Conservation (phyloP, 2,113 vertebrate genomes). For the Plecotus auritus region DNA sequence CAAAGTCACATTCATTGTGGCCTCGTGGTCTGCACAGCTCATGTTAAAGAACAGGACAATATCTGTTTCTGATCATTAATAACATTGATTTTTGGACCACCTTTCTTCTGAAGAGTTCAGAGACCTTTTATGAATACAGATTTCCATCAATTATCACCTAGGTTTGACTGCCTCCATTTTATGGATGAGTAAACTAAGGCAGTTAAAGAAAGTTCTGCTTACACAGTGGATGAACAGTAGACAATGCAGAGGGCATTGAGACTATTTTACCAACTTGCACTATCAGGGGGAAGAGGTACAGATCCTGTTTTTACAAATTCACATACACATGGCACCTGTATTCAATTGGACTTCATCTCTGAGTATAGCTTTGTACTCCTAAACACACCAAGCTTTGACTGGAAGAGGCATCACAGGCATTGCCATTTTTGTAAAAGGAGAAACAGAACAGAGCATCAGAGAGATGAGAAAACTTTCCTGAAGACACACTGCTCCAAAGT, state of each 20-base stretch:
- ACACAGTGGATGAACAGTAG: background rate
- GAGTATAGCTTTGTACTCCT: background rate
- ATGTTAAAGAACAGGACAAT: background rate
- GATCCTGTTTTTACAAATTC: background rate
- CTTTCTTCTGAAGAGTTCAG: background rate
- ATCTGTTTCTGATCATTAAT: background rate
- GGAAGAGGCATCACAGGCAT: background rate
- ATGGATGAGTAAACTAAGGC: background rate
- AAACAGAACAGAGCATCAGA: background rate
- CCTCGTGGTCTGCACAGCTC: background rate
- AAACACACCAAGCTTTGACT: background rate
- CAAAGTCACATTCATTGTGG: conserved; percentile 27
- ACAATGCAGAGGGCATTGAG: background rate
- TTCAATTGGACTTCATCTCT: background rate
- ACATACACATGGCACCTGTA: background rate
- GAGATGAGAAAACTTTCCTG: background rate
- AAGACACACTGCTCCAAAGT: background rate
- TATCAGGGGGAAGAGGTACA: background rate
- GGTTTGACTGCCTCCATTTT: background rate
- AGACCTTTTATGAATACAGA: background rate
- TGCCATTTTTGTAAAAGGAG: background rate
- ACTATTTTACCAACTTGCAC: background rate
- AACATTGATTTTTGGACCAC: background rate
- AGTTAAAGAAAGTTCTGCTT: background rate
- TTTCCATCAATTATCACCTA: background rate